Evolutionary conservation across 2,888 invertebrate genomes (phyloP), one percentile per base, ranked within the genome.

Genomic region (Criorhina ranunculi): DNA sequence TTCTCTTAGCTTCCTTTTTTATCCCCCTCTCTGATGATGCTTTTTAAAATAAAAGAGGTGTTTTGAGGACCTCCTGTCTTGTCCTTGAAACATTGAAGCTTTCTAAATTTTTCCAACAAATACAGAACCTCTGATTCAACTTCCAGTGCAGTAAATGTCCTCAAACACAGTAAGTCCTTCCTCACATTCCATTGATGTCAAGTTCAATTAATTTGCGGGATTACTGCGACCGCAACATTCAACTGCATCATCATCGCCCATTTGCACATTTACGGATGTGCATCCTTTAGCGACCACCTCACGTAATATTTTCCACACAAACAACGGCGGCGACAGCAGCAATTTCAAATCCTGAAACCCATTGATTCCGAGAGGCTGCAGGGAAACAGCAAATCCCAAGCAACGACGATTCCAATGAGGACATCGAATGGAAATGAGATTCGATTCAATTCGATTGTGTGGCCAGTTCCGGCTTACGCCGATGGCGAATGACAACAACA

Each of bases 181-280:
- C 46, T 19, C 60, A 42, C 9, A 15, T 17, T 8, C 49, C 29
- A 67, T 31, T 31, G 64, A 31, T 37, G 29, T 33, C 62, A 59
- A 29, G 67, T 78, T 49, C 78, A 78, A 83, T 83, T 83, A 83
- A 69, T 83, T 83, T 78, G 73, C 51, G 49, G 73, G 60, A 31
- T 69, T 24, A 15, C 57, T 62, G 46, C 29, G 57, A 70, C 70
- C 49, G 42, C 62, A 75, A 17, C 17, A 55, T 49, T 67, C 67
- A 72, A 73, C 66, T 70, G 78, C 77, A 60, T 60, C 69, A 57
- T 37, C 40, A 31, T 2, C 7, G 5, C 51, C 3, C 24, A 24
- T 24, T 24, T 24, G 24, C 24, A 24, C 35, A 51, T 15, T 51
- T 33, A n/a, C 37, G 40, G 12, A 35, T 55, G n/a, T 37, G 24